Base-by-base conservation (phyloP, 2,888 invertebrate species). In the Eupithecia pulchellata region DNA sequence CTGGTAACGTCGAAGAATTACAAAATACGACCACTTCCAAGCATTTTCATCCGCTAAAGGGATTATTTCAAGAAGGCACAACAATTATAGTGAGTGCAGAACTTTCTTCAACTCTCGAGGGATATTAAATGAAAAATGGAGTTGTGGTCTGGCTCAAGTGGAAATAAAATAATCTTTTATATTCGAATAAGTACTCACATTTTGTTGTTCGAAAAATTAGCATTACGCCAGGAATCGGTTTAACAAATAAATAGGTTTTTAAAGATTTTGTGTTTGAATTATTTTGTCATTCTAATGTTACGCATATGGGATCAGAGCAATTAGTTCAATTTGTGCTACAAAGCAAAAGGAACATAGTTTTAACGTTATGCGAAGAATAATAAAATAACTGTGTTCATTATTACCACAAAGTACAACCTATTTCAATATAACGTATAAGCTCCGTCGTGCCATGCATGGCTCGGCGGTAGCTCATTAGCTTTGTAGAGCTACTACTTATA, bases 51-150 rank as follows among this genome's bases (percentile, higher is more conserved):
- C 79, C 80, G 75, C 60, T 68, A 68, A 77, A 73, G 72, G 74
- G 74, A 80, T 79, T 83, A 84, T 81, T 82, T 79, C 77, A 78
- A 82, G 80, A 77, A 77, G 74, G 77, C 72, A 68, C 74, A 77
- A 87, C 87, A 89, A 89, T 91, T 90, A 90, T 83, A 79, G 82
- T 86, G 84, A 90, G 88, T 90, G 87, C 84, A 78, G 81, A 87
- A 88, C 82, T 86, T 86, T 79, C 81, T 78, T 77, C 75, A 79
- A 81, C 76, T 72, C 80, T 78, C 77, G 55, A 57, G 75, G 68
- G 77, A 80, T 78, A 79, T 77, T 75, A 75, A 82, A 84, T 82
- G 80, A 80, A 81, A 83, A 82, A 85, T 75, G 71, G 75, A 73
- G 75, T 77, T 72, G 52, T 25, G 52, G 52, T 73, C 64, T 73